Percentiles rank a stretch among this genome's conserved stretches.
Evolutionary conservation across 2,113 vertebrate genomes (phyloP).

Genomic region (Benitochromis conjunctus): DNA sequence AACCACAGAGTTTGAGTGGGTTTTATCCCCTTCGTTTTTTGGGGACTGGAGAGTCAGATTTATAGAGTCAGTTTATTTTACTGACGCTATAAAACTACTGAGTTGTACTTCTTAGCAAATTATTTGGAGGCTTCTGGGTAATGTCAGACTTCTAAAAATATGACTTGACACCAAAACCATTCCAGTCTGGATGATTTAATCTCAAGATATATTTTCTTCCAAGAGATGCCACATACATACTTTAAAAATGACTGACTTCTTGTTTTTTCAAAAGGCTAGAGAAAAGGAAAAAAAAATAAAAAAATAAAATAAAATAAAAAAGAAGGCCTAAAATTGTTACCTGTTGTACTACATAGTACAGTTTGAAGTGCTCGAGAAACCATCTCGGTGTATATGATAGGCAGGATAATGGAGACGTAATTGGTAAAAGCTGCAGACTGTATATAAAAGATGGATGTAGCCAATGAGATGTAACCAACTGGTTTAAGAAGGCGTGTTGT

Average conservation of each 20-base stretch:
- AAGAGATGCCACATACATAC: neutral
- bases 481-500: neutral
- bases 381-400: neutral
- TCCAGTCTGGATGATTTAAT: neutral
- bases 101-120: neutral
- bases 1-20: neutral
- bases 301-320: neutral
- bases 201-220: neutral
- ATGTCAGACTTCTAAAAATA: neutral
- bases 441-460: neutral
- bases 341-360: neutral
- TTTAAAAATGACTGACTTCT: neutral
- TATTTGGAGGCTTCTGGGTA: neutral
- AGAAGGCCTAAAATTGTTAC: neutral
- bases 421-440: neutral
- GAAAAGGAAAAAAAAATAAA: too few relatives aligned
- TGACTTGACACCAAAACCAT: neutral
- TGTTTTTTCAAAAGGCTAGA: neutral
- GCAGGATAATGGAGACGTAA: neutral
- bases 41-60: neutral
- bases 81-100: too few relatives aligned
- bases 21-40: neutral
- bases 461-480: neutral
- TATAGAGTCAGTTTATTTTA: neutral
- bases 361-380: neutral